Percentiles rank a stretch among this genome's conserved stretches.
Evolutionary conservation across 2,797 vertebrate species (phyloP).

Genomic region (Remorina albescens): DNA sequence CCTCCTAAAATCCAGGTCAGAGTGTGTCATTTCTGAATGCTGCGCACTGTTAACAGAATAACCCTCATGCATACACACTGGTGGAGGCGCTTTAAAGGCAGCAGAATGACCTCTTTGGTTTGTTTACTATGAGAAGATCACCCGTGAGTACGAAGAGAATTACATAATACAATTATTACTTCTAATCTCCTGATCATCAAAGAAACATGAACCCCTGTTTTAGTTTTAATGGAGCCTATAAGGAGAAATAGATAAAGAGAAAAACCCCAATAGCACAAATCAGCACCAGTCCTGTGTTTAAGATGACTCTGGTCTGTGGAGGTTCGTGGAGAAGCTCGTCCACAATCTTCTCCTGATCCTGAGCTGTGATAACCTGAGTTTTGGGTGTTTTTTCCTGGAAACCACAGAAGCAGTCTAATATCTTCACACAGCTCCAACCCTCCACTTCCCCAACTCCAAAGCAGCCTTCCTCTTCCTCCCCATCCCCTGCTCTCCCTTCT

Average conservation of each 20-base stretch:
- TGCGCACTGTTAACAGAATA: not conserved
- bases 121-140: not conserved
- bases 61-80: not conserved
- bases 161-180: not conserved
- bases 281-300: slow-evolving; percentile 53
- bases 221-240: slow-evolving; percentile 47
- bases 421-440: slow-evolving; percentile 28
- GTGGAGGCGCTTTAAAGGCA: not conserved
- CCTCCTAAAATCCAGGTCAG: not conserved
- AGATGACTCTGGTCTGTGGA: slow-evolving; percentile 36
- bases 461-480: slow-evolving; percentile 2
- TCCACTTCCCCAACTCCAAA: slow-evolving; percentile 8
- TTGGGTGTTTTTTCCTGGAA: slow-evolving; percentile 21
- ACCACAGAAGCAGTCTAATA: slow-evolving; percentile 51
- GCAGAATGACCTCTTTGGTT: slow-evolving; percentile 9
- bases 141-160: not conserved
- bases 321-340: slow-evolving; percentile 68
- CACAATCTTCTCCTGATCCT: slow-evolving; percentile 53
- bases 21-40: not conserved
- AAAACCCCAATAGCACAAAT: slow-evolving; percentile 62
- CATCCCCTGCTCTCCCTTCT: not conserved
- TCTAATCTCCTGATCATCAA: not conserved
- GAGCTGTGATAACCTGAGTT: slow-evolving; percentile 10
- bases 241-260: slow-evolving; percentile 70
- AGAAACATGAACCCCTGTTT: no score